Base-by-base conservation (phyloP, 2,113 vertebrate species). In the Hemiprocne comata region DNA sequence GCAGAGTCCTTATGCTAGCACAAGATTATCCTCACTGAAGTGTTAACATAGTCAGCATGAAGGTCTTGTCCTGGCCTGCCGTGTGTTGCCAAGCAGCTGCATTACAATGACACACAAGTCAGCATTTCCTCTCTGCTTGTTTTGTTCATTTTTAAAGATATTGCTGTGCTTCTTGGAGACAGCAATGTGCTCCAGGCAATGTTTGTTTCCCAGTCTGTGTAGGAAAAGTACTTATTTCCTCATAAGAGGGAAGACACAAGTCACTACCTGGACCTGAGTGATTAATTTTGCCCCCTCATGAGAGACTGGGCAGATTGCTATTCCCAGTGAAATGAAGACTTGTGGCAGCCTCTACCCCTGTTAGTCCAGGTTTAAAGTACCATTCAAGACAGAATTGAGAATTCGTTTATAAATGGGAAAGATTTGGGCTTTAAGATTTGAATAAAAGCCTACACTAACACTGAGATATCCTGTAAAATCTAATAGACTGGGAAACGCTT, bases 341-440 rank as follows among this genome's bases (percentile, higher is more conserved):
- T 17, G 2, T 28, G 48, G 57, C 7, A n/a, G 31, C 31, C 44
- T 80, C 67, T 67, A 3, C 11, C 8, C 11, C 13, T 0, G 0
- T 42, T 51, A 88, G 36, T 36, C 17, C 28, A 51, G 17, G 8
- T 58, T 75, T 75, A 29, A 82, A 79, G n/a, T 20, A 50, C 6
- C 29, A 17, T 40, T 75, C 11, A 38, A 71, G 40, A 70, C 38
- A 73, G 29, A 40, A 11, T 15, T 6, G 28, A 66, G 18, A 40
- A 36, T 61, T 70, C 82, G 4, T 83, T 70, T 62, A n/a, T 42
- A 70, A 74, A 48, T n/a, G 26, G 25, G 55, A 57, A 75, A 65
- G 34, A 31, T 17, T 8, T 16, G 55, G 17, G 10, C 33, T 44
- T 48, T 65, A 66, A 71, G 34, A 50, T 38, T 55, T 51, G 17